Base-by-base conservation (phyloP, 2,797 vertebrate genomes). In the Enoplosus armatus region DNA sequence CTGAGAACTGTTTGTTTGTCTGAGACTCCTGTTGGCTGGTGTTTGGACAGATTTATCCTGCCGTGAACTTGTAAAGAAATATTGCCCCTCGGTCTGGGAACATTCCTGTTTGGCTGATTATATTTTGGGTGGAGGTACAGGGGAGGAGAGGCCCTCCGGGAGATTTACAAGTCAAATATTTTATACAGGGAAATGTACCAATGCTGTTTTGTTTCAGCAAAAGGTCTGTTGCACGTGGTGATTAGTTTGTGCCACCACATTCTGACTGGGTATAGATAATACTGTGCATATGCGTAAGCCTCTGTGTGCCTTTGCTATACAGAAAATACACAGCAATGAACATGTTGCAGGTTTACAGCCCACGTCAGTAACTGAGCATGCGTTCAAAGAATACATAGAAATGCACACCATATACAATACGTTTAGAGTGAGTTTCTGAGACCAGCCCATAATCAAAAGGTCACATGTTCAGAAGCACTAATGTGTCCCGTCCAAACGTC, bases 21-120 rank as follows among this genome's bases (percentile, higher is more conserved):
- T 45, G 12, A 71, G 41, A 18, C 31, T 41, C 62, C 26, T 14
- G 35, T 22, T 11, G 61, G 60, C 66, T 55, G 31, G 22, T 54
- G 69, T 69, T 56, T 72, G 68, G 61, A 68, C 56, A 56, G 61
- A 79, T 64, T 65, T 56, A 76, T 85, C 77, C 73, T 31, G 69
- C 7, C 26, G 72, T 4, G 63, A 78, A 60, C 1, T 1, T 12
- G 37, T 11, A 12, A 18, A 65, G 65, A 78, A 56, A 63, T 53
- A 26, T 48, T 6, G 15, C 15, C 15, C 39, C 54, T 75, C 7
- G 2, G 16, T 63, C 16, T 48, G 77, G 35, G 16, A 76, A 77
- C 2, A 5, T 27, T 27, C 29, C 22, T 5, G 31, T 45, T 60
- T 8, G 37, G 22, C 53, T 64, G 66, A 68, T 83, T 56, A 45